Base-by-base conservation (phyloP, 2,113 vertebrate genomes). In the Meleagris gallopavo region DNA sequence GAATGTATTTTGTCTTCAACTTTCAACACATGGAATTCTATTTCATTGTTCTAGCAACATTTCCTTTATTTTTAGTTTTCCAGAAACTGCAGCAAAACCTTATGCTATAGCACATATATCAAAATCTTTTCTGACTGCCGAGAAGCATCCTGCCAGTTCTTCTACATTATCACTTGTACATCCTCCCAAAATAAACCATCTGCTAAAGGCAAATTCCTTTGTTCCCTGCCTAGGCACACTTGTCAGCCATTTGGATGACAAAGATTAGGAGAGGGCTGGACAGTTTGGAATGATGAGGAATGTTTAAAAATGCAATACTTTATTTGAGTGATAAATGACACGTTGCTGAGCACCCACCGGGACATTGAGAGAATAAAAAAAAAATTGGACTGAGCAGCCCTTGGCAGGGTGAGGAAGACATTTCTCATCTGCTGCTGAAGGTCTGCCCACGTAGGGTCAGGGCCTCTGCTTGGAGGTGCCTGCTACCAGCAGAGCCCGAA, bases 101-200 rank as follows among this genome's bases (percentile, higher is more conserved):
- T 94, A 60, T 24, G 76, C 75, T 86, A 94, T 38, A 81, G 79
- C 65, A 70, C 65, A 22, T 89, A 89, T 64, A 91, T 91, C 82
- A 75, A 57, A 54, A 30, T 38, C 24, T 66, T 76, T 85, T 82
- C 60, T 80, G 34, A 74, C 41, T 91, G 65, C 88, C 83, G 57
- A 90, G 66, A 54, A 91, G 54, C 29, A 90, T 76, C 52, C 60
- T 86, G 52, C 95, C 83, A 95, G 57, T 93, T 90, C 46, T 83
- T 83, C 61, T 48, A 58, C 76, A 78, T 65, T 81, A 86, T 34
- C 32, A 67, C 52, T 81, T 62, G 41, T 0, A 0, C 72, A 95
- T 81, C 52, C 43, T 91, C 89, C 83, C 72, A 95, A 65, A 95
- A 94, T 54, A 94, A 96, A 65, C 83, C 77, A 91, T 88, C 88